These are phyloP conservation scores for Agapetus fuscipes DNA, from an alignment of 2,888 invertebrate species.

Conservation along the genomic window DNA sequence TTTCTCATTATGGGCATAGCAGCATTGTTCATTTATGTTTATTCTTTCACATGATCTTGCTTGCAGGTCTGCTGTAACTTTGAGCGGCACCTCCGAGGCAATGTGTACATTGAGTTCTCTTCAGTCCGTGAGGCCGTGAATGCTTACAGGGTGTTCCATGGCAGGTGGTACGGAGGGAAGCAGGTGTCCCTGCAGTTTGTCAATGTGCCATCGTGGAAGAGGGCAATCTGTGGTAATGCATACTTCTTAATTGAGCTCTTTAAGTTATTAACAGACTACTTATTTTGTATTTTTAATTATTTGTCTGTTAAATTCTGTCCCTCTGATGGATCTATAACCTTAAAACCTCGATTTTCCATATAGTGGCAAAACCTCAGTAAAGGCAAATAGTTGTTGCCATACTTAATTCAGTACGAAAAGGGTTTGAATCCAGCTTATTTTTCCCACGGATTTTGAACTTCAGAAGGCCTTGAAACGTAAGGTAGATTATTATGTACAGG, in stretches of 20 bases:
- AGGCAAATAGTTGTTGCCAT: no score
- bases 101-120: constrained; percentile 77
- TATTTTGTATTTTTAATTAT: constrained; percentile 1
- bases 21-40: no score
- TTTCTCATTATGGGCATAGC: no score
- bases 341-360: no score
- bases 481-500: no score
- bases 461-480: no score
- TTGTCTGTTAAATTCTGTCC: neutral
- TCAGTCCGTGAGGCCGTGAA: constrained; percentile 54
- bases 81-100: constrained; percentile 80
- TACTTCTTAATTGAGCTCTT: neutral
- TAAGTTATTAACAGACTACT: neutral
- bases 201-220: constrained; percentile 67
- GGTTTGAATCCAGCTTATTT: no score
- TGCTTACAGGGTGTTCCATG: constrained; percentile 67
- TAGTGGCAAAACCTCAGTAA: no score
- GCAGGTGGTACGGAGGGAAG: constrained; percentile 80
- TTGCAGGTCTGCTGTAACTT: constrained; percentile 64
- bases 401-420: no score
- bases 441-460: no score
- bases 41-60: no score
- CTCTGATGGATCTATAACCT: no score
- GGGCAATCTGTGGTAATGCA: constrained; percentile 76
- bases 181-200: constrained; percentile 77